Conservation (phyloP, 1,140 invertebrate genomes). For the Cydia amplana region DNA sequence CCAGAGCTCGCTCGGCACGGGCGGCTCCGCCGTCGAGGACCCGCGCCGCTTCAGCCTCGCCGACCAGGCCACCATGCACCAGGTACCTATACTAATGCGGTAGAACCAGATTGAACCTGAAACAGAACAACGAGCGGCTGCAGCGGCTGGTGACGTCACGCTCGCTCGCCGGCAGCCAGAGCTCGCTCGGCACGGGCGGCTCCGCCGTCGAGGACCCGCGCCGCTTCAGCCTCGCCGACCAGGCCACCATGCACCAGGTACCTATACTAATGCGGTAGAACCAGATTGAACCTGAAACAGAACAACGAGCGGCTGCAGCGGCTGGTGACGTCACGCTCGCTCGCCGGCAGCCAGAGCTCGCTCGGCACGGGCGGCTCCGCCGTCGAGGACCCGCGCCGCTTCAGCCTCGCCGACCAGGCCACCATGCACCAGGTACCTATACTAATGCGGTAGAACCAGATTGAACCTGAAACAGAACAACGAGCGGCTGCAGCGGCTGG, state of each 20-base stretch:
- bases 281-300: too few species aligned
- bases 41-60: conserved; percentile 74
- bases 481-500: conserved; percentile 93
- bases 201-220: conserved; percentile 71
- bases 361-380: conserved; percentile 79
- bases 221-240: conserved; percentile 75
- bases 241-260: conserved; percentile 74
- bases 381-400: conserved; percentile 70
- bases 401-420: conserved; percentile 73
- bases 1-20: conserved; percentile 85
- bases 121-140: conserved; percentile 97
- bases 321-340: conserved; percentile 89
- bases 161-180: conserved; percentile 89
- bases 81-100: conserved; percentile 47
- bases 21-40: conserved; percentile 70
- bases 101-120: conserved; percentile 97
- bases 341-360: conserved; percentile 90
- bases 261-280: too few species aligned
- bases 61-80: conserved; percentile 73
- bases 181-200: conserved; percentile 82
- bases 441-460: conserved; percentile 87
- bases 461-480: conserved; percentile 98
- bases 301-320: conserved; percentile 90
- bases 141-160: conserved; percentile 92
- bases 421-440: conserved; percentile 70